phyloP scores from a whole-genome alignment of 2,113 vertebrate species.

The Pseudorectes ferrugineus region DNA sequence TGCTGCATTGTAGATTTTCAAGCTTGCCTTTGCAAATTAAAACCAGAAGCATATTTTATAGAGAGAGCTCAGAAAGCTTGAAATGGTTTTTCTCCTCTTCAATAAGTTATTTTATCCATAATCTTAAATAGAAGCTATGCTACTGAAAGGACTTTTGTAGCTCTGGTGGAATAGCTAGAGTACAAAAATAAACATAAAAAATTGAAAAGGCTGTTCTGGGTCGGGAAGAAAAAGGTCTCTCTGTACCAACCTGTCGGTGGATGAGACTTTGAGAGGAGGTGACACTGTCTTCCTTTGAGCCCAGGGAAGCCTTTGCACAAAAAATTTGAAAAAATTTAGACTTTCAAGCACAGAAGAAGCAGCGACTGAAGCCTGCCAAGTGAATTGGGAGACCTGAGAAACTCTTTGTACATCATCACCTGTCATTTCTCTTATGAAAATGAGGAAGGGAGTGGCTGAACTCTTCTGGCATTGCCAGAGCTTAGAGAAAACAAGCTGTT shows the following conservation, averaged over 20 bases:
- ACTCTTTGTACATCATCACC: not conserved
- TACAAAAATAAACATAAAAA: conserved; percentile 34
- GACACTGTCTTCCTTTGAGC: not conserved
- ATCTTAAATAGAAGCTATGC: conserved; percentile 11
- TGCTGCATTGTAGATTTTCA: conserved; percentile 57
- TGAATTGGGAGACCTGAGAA: not conserved
- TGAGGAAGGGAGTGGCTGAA: not conserved
- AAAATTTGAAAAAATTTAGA: not conserved
- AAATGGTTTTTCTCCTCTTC: conserved; percentile 45
- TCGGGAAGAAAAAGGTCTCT: conserved; percentile 11
- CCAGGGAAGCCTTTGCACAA: not conserved
- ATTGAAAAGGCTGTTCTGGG: not conserved
- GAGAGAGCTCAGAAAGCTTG: conserved; percentile 25
- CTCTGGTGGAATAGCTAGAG: not conserved
- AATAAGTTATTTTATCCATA: conserved; percentile 30
- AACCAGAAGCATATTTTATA: conserved; percentile 5
- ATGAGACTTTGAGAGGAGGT: not conserved
- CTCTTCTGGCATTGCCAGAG: not conserved
- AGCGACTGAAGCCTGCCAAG: not conserved
- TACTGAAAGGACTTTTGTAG: conserved; percentile 29
- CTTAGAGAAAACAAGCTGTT: not conserved
- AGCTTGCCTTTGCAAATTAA: conserved; percentile 54
- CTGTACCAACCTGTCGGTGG: not conserved
- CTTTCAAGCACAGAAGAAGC: not conserved
- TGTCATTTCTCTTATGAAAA: not conserved